phyloP scores from a whole-genome alignment of 2,888 invertebrate species.

The Andrena marginata region DNA sequence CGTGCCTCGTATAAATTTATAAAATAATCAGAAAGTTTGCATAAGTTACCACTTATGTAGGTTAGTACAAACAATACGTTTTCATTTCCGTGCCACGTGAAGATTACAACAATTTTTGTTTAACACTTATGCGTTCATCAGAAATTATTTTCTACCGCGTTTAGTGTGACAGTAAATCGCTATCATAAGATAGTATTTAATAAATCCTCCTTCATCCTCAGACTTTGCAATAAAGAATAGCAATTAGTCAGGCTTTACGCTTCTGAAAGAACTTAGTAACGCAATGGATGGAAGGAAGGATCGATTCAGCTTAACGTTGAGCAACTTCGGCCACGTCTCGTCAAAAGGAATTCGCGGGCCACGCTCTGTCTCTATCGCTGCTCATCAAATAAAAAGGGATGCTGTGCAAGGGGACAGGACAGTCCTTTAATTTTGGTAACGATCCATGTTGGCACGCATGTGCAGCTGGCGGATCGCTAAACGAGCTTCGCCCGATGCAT shows the following conservation, averaged over 20 bases:
- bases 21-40: not conserved
- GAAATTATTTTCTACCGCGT: too few species aligned
- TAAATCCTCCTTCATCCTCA: too few species aligned
- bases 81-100: too few species aligned
- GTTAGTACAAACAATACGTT: too few species aligned
- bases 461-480: conserved; percentile 58
- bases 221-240: too few species aligned
- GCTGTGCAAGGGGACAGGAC: conserved; percentile 20
- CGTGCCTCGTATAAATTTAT: not conserved
- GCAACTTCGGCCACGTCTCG: not conserved
- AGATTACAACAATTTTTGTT: too few species aligned
- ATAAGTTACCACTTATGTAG: too few species aligned
- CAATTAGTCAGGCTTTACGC: too few species aligned
- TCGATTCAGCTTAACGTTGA: not conserved
- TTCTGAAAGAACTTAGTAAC: too few species aligned
- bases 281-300: not conserved
- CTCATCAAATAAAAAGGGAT: conserved; percentile 39
- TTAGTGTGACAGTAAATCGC: too few species aligned
- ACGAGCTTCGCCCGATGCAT: conserved; percentile 56
- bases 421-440: conserved; percentile 66
- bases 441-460: conserved; percentile 63
- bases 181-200: too few species aligned
- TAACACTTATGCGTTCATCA: too few species aligned
- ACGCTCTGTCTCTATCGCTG: not conserved
- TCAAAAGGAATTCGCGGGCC: not conserved